Evolutionary conservation across 2,797 vertebrate genomes (phyloP), one percentile per base, ranked within the genome.

Genomic region (Sebastes oblongus): DNA sequence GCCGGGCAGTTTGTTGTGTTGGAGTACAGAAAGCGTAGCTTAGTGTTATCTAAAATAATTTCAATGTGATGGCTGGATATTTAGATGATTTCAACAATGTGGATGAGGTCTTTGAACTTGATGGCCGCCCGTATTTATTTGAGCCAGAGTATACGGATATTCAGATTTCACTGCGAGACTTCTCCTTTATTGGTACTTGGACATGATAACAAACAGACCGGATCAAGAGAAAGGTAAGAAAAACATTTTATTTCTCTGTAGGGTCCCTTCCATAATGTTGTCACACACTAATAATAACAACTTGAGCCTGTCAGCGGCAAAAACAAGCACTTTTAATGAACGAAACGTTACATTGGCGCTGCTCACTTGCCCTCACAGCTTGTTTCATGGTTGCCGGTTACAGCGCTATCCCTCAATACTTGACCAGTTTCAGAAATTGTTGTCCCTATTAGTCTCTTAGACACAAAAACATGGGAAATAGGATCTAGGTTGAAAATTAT

Each of bases 21-120:
- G 0, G 46, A 9, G 8, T 9, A n/a, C 18, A 52, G 46, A n/a
- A 4, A 52, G 46, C 0, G 46, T n/a, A 52, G 18, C 0, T 52
- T n/a, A 20, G 46, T 52, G 18, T 52, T n/a, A 52, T 52, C 46
- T n/a, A 52, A 52, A n/a, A 52, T 1, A 52, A 0, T 52, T 52
- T 52, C 46, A 52, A 20, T 52, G 18, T n/a, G 8, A 52, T n/a
- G 0, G 18, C 0, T 52, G 46, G 0, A n/a, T 52, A 52, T 52
- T 52, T 20, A 42, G 39, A 18, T 9, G 46, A 50, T 27, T 27
- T 27, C 27, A 27, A 27, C 27, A 27, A 27, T 27, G 27, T 27
- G 27, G 27, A 27, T 4, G 46, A 50, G 8, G 46, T 4, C 46
- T 52, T 52, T 52, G 18, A n/a, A 52, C 0, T 50, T 20, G 46